A percentile compares a stretch with the other conserved stretches of the same genome.
Conservation (phyloP, 2,888 invertebrate species). For the Melipona beecheii region DNA sequence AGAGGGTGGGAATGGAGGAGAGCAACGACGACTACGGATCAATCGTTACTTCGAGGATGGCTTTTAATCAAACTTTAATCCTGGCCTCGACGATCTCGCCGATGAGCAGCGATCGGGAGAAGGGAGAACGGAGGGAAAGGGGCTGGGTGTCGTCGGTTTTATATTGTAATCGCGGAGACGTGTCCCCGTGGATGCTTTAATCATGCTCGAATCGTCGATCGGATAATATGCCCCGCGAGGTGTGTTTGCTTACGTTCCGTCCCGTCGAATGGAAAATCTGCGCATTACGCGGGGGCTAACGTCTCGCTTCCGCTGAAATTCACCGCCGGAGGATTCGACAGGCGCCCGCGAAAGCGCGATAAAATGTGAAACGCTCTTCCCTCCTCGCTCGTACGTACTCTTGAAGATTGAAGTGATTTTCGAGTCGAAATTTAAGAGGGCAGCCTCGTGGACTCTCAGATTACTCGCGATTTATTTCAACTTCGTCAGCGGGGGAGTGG, state of each 20-base stretch:
- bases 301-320: neutral
- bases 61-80: constrained; percentile 50
- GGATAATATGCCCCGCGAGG: constrained; percentile 8
- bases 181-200: constrained; percentile 9
- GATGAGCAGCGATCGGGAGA: neutral
- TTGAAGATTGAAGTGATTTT: neutral
- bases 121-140: no score
- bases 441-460: no score
- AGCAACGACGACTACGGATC: constrained; percentile 14
- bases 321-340: neutral
- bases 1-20: neutral
- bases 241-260: neutral
- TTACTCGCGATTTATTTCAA: neutral
- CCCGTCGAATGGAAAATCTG: neutral
- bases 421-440: neutral
- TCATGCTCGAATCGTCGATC: constrained; percentile 2
- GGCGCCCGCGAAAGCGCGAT: neutral
- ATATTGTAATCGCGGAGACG: neutral
- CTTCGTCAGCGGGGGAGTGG: neutral
- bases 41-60: constrained; percentile 21
- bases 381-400: neutral
- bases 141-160: constrained; percentile 1
- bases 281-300: neutral
- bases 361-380: neutral
- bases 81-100: constrained; percentile 8